Conservation (phyloP, 2,797 vertebrate species). For the Muscicapa comitata region DNA sequence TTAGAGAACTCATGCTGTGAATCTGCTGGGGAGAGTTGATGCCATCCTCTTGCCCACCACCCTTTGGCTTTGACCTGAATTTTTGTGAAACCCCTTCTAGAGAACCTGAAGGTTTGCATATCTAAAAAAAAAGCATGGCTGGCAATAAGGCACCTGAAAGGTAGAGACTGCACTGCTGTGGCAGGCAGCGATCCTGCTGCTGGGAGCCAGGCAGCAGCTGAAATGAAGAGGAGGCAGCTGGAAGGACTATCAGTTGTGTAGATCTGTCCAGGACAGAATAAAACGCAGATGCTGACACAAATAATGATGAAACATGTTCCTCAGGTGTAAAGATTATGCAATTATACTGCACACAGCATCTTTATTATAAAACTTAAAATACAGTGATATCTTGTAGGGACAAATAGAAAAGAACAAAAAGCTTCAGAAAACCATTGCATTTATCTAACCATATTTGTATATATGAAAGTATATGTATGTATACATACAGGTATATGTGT, state of each 20-base stretch:
- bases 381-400: not conserved
- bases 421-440: not conserved
- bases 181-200: not conserved
- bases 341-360: not conserved
- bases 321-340: not conserved
- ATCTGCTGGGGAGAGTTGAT: not conserved
- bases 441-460: not conserved
- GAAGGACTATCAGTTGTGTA: not conserved
- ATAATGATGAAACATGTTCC: not conserved
- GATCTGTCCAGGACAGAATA: not conserved
- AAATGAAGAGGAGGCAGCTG: not conserved
- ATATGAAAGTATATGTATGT: not conserved
- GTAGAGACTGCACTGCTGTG: not conserved
- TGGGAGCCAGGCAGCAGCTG: not conserved
- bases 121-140: not conserved
- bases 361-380: not conserved
- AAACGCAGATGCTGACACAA: not conserved
- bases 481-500: not conserved
- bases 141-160: not conserved
- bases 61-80: not conserved
- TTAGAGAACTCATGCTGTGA: not conserved
- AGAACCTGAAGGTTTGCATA: not conserved
- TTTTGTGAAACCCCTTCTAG: not conserved
- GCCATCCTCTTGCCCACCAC: not conserved
- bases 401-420: not conserved